Evolutionary conservation across 2,113 vertebrate genomes (phyloP).

Genomic region (Phalacrocorax brasilianus): DNA sequence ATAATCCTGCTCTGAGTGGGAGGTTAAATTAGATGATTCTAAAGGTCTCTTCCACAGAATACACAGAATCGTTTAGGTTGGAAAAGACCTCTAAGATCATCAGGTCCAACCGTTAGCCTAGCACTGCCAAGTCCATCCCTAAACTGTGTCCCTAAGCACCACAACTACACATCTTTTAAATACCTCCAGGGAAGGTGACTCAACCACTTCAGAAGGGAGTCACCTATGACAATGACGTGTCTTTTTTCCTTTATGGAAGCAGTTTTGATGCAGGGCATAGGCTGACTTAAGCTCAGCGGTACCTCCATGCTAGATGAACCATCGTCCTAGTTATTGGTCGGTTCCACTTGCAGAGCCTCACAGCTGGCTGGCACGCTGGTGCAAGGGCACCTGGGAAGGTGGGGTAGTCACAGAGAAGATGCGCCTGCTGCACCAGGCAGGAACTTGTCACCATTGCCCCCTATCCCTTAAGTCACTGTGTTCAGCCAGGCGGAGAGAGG

Average conservation of each 20-base stretch:
- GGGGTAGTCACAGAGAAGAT: neutral
- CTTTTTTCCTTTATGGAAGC: too few species aligned
- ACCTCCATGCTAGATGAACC: too few species aligned
- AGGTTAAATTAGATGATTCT: neutral
- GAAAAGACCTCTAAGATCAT: neutral
- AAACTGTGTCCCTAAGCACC: neutral
- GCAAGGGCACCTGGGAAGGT: too few species aligned
- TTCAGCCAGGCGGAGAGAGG: neutral
- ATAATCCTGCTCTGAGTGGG: neutral
- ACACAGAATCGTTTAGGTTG: neutral
- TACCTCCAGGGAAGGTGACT: neutral
- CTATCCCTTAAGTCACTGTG: neutral
- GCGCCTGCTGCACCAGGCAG: neutral
- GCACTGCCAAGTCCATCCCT: neutral
- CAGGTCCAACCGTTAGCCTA: neutral
- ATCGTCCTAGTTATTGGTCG: too few species aligned
- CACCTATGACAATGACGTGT: too few species aligned
- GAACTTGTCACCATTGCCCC: neutral
- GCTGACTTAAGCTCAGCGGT: too few species aligned
- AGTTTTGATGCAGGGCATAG: too few species aligned
- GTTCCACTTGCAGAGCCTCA: neutral
- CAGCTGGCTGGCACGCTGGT: too few species aligned
- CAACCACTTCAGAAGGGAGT: too few species aligned
- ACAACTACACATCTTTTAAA: neutral
- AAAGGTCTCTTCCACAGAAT: neutral